Evolutionary conservation across 2,888 invertebrate species (phyloP), one percentile per base, ranked within the genome.

Genomic region (Tetragonisca angustula): DNA sequence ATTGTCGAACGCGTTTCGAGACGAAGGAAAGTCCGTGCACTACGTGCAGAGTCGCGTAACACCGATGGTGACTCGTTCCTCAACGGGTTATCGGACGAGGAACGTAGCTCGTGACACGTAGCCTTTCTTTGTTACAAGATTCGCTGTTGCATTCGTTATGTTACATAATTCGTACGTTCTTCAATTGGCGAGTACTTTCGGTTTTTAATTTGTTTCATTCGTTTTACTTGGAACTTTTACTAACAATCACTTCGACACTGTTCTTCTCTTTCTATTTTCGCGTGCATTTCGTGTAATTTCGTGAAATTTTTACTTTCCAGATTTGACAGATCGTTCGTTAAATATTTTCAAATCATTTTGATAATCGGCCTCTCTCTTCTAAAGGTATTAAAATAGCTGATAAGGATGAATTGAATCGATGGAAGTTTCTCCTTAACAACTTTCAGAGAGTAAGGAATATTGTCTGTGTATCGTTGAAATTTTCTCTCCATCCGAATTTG

Each of bases 41-140:
- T 91, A 91, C 91, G 91, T 90, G 91, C 88, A 79, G 81, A 88
- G 78, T 76, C 83, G 88, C 85, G 81, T 21, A 87, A 64, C 65
- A 74, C 79, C 88, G 74, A 90, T 88, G 85, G 86, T 85, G 81
- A 78, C 67, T 76, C 67, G 59, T 61, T 76, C 56, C 68, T 88
- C 70, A 69, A 75, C n/a, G 76, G 24, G 67, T 72, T 72, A 70
- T 73, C 71, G 71, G 76, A 81, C 81, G 85, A 79, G 67, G 77
- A 87, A 87, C 87, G 90, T 86, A 87, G 87, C 86, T 83, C 86
- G 81, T 83, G 64, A 49, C 76, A 71, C 52, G 59, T 59, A 69
- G 56, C 64, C 83, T 73, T 81, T 72, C 43, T 68, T 61, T 61
- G 50, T 27, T 27, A 59, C 11, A 52, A 43, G n/a, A 69, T 72